Conservation (phyloP, 2,797 vertebrate species). For the Sebastes kiyomatsui region DNA sequence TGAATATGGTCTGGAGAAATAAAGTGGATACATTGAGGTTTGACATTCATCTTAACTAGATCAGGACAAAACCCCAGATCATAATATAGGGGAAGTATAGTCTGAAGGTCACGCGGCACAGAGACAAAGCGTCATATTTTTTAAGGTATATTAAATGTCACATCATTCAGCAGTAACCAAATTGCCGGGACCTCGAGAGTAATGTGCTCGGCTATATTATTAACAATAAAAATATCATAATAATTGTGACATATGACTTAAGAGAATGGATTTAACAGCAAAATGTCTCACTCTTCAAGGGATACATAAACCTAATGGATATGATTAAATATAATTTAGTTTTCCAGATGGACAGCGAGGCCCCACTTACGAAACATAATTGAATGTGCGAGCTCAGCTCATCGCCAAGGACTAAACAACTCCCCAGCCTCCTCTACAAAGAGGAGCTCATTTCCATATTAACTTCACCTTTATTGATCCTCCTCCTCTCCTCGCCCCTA, state of each 20-base stretch:
- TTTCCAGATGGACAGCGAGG: constrained; percentile 73
- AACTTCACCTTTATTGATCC: constrained; percentile 70
- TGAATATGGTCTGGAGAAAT: not conserved
- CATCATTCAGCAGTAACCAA: constrained; percentile 26
- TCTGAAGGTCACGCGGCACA: constrained; percentile 29
- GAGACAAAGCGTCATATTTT: constrained; percentile 1
- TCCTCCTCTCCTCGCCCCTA: not conserved
- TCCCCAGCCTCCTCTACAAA: constrained; percentile 63
- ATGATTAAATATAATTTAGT: constrained; percentile 73
- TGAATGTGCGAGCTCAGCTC: constrained; percentile 72
- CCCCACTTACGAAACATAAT: constrained; percentile 66
- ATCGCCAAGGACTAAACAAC: constrained; percentile 69
- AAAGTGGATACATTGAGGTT: not conserved
- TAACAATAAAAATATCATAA: constrained; percentile 28
- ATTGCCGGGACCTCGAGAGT: constrained; percentile 3
- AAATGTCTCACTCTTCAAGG: constrained; percentile 61
- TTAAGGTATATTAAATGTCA: constrained; percentile 10
- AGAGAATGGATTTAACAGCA: constrained; percentile 50
- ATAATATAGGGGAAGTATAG: not conserved
- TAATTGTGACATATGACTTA: constrained; percentile 36
- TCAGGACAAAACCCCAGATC: not conserved
- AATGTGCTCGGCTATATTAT: constrained; percentile 23
- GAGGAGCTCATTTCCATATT: constrained; percentile 71
- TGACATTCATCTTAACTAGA: constrained; percentile 18
- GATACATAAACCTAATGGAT: constrained; percentile 69